A percentile compares a stretch with the other conserved stretches of the same genome.
Evolutionary conservation across 2,888 invertebrate genomes (phyloP).

Genomic region (Osmoderma eremita): DNA sequence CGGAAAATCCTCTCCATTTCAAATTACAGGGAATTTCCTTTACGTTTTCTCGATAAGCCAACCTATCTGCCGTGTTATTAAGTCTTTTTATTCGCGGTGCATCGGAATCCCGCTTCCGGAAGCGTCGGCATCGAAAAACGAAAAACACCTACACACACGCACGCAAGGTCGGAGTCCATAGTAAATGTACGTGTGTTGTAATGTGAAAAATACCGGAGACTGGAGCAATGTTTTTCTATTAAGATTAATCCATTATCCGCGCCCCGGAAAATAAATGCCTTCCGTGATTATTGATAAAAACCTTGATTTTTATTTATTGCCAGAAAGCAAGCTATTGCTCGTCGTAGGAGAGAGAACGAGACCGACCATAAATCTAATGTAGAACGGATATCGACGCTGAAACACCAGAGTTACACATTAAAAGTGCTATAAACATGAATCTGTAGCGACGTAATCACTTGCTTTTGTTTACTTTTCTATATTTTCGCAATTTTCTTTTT

Average conservation of each 20-base stretch:
- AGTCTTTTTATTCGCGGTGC: conserved; percentile 13
- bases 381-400: conserved; percentile 25
- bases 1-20: not conserved
- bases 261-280: conserved; percentile 33
- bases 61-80: conserved; percentile 20
- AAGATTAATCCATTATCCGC: conserved; percentile 36
- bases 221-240: conserved; percentile 31
- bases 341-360: conserved; percentile 8
- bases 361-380: conserved; percentile 17
- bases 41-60: conserved; percentile 2
- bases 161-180: not conserved
- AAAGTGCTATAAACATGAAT: conserved; percentile 19
- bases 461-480: not conserved
- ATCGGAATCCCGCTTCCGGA: not conserved
- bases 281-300: conserved; percentile 30
- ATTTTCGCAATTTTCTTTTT: no score
- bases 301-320: conserved; percentile 29
- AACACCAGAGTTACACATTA: conserved; percentile 16
- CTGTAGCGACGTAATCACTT: conserved; percentile 10
- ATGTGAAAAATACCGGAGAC: conserved; percentile 18
- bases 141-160: not conserved
- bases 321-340: conserved; percentile 23
- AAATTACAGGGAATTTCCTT: conserved; percentile 1
- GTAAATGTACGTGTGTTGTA: not conserved
- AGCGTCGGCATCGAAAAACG: conserved; percentile 8